Evolutionary conservation across 2,113 vertebrate species (phyloP).

Genomic region (Platycercus adscitus): DNA sequence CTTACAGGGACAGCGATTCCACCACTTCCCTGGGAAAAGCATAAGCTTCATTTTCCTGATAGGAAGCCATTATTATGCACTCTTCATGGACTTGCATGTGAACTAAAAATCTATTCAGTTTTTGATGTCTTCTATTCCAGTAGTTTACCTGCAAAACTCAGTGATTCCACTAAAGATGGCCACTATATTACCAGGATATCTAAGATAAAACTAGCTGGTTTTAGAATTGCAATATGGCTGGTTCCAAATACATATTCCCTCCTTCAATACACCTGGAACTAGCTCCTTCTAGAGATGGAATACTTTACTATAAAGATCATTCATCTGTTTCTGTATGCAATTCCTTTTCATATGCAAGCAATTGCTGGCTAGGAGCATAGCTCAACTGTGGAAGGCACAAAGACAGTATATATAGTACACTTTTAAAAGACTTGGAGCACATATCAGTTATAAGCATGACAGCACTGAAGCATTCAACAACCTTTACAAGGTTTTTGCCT

Average conservation of each 20-base stretch:
- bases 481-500: neutral
- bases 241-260: neutral
- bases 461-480: neutral
- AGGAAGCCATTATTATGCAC: neutral
- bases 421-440: neutral
- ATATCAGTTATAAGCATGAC: neutral
- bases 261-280: neutral
- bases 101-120: neutral
- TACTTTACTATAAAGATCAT: neutral
- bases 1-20: neutral
- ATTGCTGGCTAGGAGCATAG: neutral
- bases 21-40: neutral
- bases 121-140: neutral
- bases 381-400: neutral
- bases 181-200: neutral
- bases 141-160: neutral
- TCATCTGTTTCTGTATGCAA: neutral
- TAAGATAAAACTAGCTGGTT: neutral
- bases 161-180: neutral
- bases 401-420: neutral
- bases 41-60: neutral
- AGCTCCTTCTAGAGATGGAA: neutral
- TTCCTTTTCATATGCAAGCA: neutral
- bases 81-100: neutral
- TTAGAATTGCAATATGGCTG: neutral